Evolutionary conservation across 2,888 invertebrate genomes (phyloP).

Genomic region (Spisula solida): DNA sequence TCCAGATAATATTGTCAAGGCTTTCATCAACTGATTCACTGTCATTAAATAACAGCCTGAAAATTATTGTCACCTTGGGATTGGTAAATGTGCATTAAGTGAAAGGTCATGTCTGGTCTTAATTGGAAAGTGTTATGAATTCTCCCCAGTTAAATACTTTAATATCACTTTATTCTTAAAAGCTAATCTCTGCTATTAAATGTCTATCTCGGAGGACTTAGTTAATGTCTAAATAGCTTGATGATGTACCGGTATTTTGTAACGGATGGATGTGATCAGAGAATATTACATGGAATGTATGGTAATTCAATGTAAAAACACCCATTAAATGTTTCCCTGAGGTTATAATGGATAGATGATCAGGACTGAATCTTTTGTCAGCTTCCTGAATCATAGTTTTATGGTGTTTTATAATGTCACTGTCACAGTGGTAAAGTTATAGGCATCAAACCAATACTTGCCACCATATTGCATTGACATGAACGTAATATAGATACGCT

Average conservation of each 20-base stretch:
- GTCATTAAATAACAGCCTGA: not conserved
- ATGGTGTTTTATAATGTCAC: not conserved
- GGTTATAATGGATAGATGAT: not conserved
- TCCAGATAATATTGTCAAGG: slow-evolving; percentile 11
- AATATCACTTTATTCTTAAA: not conserved
- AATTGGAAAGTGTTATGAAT: slow-evolving; percentile 15
- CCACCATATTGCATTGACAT: not conserved
- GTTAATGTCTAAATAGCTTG: slow-evolving; percentile 9
- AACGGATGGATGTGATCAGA: not conserved
- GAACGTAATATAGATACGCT: not conserved
- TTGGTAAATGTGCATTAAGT: not conserved
- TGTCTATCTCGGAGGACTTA: not conserved
- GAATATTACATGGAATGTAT: not conserved
- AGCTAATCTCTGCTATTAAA: not conserved
- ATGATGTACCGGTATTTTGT: not conserved
- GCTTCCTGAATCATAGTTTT: not conserved
- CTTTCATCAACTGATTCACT: not conserved
- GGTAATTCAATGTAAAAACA: not conserved
- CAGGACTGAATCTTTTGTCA: not conserved
- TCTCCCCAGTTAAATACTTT: not conserved
- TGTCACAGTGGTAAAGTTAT: not conserved
- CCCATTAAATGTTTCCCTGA: not conserved
- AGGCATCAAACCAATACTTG: not conserved
- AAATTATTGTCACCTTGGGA: not conserved
- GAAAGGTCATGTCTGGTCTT: not conserved